Percentiles rank a stretch among this genome's conserved stretches.
These are phyloP conservation scores for Bos indicus DNA, from an alignment of 2,113 vertebrate genomes.

Conservation along the genomic window DNA sequence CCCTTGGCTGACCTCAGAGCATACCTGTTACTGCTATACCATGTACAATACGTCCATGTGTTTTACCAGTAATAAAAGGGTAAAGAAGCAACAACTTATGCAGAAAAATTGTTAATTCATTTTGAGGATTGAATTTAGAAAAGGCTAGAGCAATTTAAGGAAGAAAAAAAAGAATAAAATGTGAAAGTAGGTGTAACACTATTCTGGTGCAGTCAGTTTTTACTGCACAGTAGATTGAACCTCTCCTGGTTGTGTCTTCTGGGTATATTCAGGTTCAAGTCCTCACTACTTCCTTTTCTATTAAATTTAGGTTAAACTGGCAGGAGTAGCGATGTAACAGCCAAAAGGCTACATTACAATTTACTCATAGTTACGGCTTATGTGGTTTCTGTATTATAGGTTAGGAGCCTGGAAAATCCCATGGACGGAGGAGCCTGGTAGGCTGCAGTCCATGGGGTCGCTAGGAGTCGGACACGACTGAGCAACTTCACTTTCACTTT, in stretches of 20 bases:
- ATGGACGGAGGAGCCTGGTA: too few species aligned
- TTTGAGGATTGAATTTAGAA: conserved; percentile 19
- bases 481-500: too few species aligned
- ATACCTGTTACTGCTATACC: neutral
- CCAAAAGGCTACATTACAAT: neutral
- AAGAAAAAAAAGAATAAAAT: conserved; percentile 15
- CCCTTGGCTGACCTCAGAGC: neutral
- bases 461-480: too few species aligned
- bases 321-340: neutral
- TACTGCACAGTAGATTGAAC: neutral
- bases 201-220: neutral
- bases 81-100: neutral
- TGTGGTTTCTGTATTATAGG: conserved; percentile 41
- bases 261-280: neutral
- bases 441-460: too few species aligned
- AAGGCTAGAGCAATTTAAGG: neutral
- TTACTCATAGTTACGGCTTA: conserved; percentile 22
- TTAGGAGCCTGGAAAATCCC: neutral
- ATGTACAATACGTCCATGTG: neutral
- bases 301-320: conserved; percentile 20
- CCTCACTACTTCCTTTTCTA: neutral
- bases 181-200: neutral
- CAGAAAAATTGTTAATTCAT: neutral
- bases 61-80: neutral
- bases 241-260: neutral